Conservation (phyloP, 2,797 vertebrate genomes). For the Alcedo quadribrachys region DNA sequence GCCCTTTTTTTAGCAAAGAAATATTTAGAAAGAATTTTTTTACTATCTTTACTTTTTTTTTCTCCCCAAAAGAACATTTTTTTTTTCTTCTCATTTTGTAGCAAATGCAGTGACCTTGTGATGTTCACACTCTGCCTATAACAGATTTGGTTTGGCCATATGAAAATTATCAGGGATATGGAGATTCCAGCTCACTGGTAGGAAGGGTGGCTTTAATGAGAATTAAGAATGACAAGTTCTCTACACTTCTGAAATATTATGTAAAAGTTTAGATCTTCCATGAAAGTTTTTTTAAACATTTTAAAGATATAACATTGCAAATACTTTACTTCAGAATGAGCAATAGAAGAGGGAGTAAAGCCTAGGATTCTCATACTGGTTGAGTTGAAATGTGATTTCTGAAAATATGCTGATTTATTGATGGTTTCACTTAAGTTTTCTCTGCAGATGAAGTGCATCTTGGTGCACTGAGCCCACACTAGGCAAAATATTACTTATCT, state of each 20-base stretch:
- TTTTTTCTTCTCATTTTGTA: background rate
- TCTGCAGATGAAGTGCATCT: background rate
- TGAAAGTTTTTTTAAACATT: background rate
- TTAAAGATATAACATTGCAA: background rate
- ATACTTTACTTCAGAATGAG: background rate
- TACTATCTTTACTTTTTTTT: background rate
- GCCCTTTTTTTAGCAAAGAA: background rate
- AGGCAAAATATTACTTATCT: background rate
- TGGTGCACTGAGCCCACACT: background rate
- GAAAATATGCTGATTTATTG: background rate
- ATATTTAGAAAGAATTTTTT: too few species aligned
- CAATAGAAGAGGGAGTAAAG: background rate
- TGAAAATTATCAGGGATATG: background rate
- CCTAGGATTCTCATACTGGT: background rate
- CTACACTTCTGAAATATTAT: background rate
- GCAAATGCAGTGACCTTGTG: background rate
- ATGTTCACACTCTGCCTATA: background rate
- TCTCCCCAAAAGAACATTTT: background rate
- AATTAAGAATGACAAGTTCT: background rate
- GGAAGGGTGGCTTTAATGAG: background rate
- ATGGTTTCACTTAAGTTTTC: background rate
- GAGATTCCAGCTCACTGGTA: background rate
- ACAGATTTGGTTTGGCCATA: background rate
- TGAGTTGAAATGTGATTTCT: background rate
- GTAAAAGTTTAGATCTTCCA: background rate